Conservation (phyloP, 2,113 vertebrate species). For the Excalfactoria chinensis region DNA sequence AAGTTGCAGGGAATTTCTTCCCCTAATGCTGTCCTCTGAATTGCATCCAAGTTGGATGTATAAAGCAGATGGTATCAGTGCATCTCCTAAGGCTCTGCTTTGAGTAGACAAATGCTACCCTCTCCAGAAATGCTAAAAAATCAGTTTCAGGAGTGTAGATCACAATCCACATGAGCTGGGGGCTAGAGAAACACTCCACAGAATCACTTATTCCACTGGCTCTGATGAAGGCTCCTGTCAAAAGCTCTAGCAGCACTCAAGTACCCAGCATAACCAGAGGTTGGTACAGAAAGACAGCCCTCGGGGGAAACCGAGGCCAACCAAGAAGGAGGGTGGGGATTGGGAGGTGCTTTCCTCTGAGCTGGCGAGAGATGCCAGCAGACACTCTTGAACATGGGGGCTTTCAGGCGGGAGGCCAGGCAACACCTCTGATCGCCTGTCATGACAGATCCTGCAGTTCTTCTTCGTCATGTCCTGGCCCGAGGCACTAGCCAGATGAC, state of each 20-base stretch:
- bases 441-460: neutral
- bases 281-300: neutral
- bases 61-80: constrained; percentile 61
- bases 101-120: neutral
- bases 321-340: neutral
- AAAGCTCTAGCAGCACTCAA: neutral
- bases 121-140: constrained; percentile 5
- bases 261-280: neutral
- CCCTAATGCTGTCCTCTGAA: neutral
- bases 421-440: neutral
- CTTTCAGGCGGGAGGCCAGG: neutral
- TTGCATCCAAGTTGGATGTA: constrained; percentile 35
- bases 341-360: neutral
- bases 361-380: neutral
- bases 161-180: neutral
- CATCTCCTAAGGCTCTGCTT: constrained; percentile 20
- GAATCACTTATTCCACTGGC: neutral
- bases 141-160: neutral
- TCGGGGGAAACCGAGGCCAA: neutral
- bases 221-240: rapidly evolving
- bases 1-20: constrained; percentile 18
- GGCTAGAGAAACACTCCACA: neutral
- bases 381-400: neutral
- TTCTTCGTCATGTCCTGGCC: neutral
- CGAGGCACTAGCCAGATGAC: neutral